These are phyloP conservation scores for Zonitis immaculata DNA, from an alignment of 2,888 invertebrate genomes.

Conservation along the genomic window DNA sequence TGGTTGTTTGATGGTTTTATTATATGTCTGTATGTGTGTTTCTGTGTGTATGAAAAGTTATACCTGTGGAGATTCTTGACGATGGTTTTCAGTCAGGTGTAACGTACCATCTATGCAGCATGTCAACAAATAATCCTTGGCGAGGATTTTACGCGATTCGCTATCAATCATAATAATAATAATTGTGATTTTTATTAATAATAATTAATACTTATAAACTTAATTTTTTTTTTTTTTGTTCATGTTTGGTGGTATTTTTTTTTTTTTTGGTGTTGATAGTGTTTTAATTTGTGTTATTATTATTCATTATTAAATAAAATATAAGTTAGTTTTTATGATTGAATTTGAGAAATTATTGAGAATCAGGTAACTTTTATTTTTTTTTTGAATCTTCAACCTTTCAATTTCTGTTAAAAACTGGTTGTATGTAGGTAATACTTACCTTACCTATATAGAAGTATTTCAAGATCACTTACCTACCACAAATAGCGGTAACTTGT, in stretches of 20 bases:
- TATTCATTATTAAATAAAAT: too few species aligned
- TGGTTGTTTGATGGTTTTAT: neutral
- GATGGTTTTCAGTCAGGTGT: conserved; percentile 39
- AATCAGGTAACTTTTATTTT: neutral
- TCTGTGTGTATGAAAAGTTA: conserved; percentile 22
- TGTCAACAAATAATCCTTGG: conserved; percentile 7
- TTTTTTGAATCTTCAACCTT: neutral
- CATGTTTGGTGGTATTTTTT: too few species aligned
- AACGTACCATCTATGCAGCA: conserved; percentile 22
- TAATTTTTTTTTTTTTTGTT: too few species aligned
- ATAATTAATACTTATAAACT: too few species aligned
- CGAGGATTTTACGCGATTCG: neutral
- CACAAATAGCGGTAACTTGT: neutral
- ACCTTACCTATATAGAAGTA: too few species aligned
- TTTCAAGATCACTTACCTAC: neutral
- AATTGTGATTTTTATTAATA: too few species aligned
- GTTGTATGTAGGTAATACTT: neutral
- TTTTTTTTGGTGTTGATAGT: too few species aligned
- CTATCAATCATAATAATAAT: too few species aligned
- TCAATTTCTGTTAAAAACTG: neutral
- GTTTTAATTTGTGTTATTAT: too few species aligned
- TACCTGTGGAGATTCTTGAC: conserved; percentile 34
- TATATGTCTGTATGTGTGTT: neutral
- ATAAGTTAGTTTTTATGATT: too few species aligned
- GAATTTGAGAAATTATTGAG: too few species aligned